A percentile compares a stretch with the other conserved stretches of the same genome.
phyloP scores from a whole-genome alignment of 2,113 vertebrate genomes.

The Malurus alboscapulatus region DNA sequence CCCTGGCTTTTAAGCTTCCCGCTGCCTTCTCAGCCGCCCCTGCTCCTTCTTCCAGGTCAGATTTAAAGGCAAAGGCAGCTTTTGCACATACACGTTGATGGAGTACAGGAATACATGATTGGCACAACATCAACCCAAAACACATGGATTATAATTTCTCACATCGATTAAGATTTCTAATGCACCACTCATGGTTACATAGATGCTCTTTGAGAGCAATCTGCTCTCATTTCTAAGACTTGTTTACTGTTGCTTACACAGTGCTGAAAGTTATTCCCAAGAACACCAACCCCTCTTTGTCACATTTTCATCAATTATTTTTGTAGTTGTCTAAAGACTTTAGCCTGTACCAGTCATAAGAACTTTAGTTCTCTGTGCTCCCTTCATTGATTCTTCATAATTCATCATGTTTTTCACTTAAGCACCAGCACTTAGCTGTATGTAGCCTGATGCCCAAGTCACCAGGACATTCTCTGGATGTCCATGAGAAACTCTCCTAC shows the following conservation, averaged over 20 bases:
- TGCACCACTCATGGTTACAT: fast-evolving
- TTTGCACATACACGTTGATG: too few relatives aligned
- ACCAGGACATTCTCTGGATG: not conserved
- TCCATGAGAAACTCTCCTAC: not conserved
- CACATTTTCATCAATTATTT: not conserved
- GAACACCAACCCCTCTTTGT: not conserved
- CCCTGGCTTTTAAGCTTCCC: too few relatives aligned
- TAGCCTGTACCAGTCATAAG: not conserved
- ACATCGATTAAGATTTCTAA: not conserved
- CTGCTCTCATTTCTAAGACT: not conserved
- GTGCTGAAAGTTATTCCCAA: not conserved
- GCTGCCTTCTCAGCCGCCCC: too few relatives aligned
- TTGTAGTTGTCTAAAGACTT: not conserved
- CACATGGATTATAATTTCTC: not conserved
- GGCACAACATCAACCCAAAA: too few relatives aligned
- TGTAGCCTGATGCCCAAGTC: not conserved
- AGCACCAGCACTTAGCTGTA: not conserved
- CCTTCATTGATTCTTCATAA: not conserved
- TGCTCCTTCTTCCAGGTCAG: too few relatives aligned
- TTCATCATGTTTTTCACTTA: not conserved
- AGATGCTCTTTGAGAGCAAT: not conserved
- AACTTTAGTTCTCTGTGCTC: not conserved
- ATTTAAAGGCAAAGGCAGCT: too few relatives aligned
- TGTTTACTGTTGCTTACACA: not conserved
- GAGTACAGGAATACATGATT: too few relatives aligned